These are phyloP conservation scores for Drosophila erecta DNA, from an alignment of 1,140 invertebrate species.

Conservation along the genomic window DNA sequence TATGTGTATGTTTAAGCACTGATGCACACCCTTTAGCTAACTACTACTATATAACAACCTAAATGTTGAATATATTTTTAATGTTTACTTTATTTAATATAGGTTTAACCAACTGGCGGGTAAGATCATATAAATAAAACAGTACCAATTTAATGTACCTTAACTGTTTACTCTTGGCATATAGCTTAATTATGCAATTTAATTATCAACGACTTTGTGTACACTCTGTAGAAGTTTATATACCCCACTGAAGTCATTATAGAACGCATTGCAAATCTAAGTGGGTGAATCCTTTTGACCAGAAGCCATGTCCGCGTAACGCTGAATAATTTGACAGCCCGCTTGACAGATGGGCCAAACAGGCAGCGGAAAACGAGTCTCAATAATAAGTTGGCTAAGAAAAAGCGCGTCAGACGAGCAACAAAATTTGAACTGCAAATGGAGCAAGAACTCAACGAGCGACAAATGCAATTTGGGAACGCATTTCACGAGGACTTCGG, in stretches of 20 bases:
- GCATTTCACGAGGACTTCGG: constrained; percentile 26
- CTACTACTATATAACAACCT: too few species aligned
- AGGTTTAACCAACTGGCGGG: too few species aligned
- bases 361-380: constrained; percentile 10
- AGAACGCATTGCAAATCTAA: neutral
- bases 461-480: constrained; percentile 59
- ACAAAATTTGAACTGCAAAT: constrained; percentile 61
- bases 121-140: too few species aligned
- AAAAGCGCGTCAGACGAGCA: constrained; percentile 21
- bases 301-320: constrained; percentile 59
- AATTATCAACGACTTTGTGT: too few species aligned
- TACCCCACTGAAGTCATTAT: neutral
- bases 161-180: too few species aligned
- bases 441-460: constrained; percentile 44
- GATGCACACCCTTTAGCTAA: neutral
- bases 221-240: too few species aligned
- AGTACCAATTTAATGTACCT: too few species aligned
- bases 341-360: constrained; percentile 67
- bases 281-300: constrained; percentile 13
- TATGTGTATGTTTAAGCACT: neutral
- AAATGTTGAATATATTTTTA: too few species aligned
- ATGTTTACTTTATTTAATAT: too few species aligned
- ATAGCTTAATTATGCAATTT: too few species aligned
- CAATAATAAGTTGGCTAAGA: constrained; percentile 78
- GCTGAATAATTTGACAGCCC: constrained; percentile 79